These are phyloP conservation scores for Pogona vitticeps DNA, from an alignment of 2,113 vertebrate genomes.

Conservation along the genomic window DNA sequence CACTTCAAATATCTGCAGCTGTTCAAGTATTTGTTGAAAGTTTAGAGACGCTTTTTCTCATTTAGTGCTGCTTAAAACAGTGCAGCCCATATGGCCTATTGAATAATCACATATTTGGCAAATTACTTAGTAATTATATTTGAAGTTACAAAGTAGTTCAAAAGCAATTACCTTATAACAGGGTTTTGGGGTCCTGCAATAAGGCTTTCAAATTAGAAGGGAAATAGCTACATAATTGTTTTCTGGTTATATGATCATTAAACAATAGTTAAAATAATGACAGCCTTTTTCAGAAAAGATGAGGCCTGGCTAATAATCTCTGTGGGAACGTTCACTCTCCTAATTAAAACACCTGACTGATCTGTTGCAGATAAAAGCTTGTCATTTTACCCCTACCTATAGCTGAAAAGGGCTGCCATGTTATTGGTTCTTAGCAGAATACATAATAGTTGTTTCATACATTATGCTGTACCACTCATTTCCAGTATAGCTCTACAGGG, in stretches of 20 bases:
- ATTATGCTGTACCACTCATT: background rate
- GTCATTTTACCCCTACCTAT: background rate
- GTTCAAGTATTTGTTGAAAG: background rate
- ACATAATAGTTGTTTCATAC: background rate
- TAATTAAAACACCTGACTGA: constrained; percentile 10
- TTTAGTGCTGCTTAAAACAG: background rate
- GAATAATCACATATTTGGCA: constrained; percentile 62
- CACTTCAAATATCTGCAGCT: background rate
- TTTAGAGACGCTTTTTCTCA: background rate
- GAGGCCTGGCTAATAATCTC: constrained; percentile 10
- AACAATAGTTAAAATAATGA: constrained; percentile 41
- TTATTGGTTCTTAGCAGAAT: background rate
- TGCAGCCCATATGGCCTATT: constrained; percentile 42
- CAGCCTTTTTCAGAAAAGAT: background rate
- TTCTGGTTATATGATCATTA: constrained; percentile 48
- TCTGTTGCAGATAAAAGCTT: constrained; percentile 19
- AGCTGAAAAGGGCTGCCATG: background rate
- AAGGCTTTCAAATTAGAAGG: constrained; percentile 37
- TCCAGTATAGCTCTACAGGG: background rate
- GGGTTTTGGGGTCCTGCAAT: constrained; percentile 43
- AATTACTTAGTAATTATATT: constrained; percentile 61
- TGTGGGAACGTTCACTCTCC: background rate
- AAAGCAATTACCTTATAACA: constrained; percentile 56
- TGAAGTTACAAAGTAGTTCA: constrained; percentile 59
- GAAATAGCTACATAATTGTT: constrained; percentile 58